Conservation (phyloP, 2,113 vertebrate genomes). For the Lutjanus erythropterus region DNA sequence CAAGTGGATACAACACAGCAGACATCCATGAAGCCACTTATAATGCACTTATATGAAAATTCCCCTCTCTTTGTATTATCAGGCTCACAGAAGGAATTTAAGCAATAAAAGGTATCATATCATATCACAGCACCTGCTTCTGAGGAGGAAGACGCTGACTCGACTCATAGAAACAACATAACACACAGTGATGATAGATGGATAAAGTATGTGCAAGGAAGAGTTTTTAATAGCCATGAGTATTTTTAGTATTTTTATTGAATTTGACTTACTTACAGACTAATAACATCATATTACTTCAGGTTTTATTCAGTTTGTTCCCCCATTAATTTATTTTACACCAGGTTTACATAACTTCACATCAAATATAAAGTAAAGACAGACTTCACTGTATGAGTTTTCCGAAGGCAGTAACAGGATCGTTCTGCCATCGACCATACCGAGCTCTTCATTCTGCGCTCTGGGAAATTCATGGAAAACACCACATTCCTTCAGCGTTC, state of each 20-base stretch:
- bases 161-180: conserved; percentile 9
- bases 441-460: conserved; percentile 8
- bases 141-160: conserved; percentile 14
- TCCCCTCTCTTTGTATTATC: conserved; percentile 13
- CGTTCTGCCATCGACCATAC: background rate
- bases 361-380: background rate
- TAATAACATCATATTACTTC: background rate
- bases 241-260: background rate
- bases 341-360: background rate
- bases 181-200: conserved; percentile 24
- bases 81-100: conserved; percentile 34
- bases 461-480: conserved; percentile 42
- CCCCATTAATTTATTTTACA: background rate
- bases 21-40: conserved; percentile 22
- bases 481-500: conserved; percentile 54
- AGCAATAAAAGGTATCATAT: conserved; percentile 52
- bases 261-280: background rate
- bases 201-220: background rate
- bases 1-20: background rate
- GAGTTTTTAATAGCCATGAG: background rate
- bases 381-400: background rate
- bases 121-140: conserved; percentile 29
- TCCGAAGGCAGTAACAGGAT: background rate
- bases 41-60: conserved; percentile 26
- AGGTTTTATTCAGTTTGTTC: background rate